Percentiles rank a stretch among this genome's conserved stretches.
phyloP scores from a whole-genome alignment of 2,797 vertebrate genomes.

The Pangasius macronema region DNA sequence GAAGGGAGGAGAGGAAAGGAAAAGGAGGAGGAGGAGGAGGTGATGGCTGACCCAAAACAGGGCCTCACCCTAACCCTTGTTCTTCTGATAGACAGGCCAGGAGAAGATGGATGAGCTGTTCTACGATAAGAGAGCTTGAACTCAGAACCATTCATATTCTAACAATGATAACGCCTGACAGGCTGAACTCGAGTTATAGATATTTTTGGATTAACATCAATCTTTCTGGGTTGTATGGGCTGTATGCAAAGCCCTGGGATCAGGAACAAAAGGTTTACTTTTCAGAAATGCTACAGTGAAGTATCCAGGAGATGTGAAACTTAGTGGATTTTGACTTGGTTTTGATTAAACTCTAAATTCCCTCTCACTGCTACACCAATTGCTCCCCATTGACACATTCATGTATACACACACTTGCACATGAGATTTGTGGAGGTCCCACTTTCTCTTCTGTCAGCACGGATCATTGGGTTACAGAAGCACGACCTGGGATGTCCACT shows the following conservation, averaged over 20 bases:
- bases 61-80: slow-evolving; percentile 29
- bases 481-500: slow-evolving; percentile 42
- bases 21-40: slow-evolving; percentile 21
- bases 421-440: slow-evolving; percentile 29
- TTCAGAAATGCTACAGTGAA: not conserved
- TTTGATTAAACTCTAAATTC: slow-evolving; percentile 12
- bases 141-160: slow-evolving; percentile 17
- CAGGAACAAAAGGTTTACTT: not conserved
- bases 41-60: slow-evolving; percentile 47
- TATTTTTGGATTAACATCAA: slow-evolving; percentile 1
- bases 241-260: not conserved
- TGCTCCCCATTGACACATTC: slow-evolving; percentile 46
- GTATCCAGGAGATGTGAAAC: not conserved
- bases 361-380: slow-evolving; percentile 28
- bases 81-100: slow-evolving; percentile 23
- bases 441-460: slow-evolving; percentile 39
- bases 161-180: slow-evolving; percentile 33
- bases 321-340: not conserved
- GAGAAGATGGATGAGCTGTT: slow-evolving; percentile 41
- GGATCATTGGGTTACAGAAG: slow-evolving; percentile 53
- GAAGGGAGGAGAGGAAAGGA: slow-evolving; percentile 5
- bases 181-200: not conserved
- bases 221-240: not conserved
- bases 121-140: slow-evolving; percentile 36
- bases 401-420: slow-evolving; percentile 43